Conservation (phyloP, 2,797 vertebrate species). For the Malurus leucopterus region DNA sequence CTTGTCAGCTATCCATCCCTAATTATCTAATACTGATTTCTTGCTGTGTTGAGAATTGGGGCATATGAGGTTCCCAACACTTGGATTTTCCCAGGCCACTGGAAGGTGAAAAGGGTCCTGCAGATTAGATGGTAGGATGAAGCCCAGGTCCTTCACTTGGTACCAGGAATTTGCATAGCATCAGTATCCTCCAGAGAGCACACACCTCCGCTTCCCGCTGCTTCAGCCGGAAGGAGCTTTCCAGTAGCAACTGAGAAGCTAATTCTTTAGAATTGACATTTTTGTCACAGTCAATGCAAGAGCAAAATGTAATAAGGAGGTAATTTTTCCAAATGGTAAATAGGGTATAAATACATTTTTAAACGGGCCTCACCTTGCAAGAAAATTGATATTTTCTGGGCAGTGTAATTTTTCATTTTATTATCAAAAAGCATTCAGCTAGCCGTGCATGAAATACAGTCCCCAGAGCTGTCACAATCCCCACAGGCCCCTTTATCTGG, state of each 20-base stretch:
- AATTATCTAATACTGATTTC: constrained; percentile 42
- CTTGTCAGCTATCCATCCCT: constrained; percentile 41
- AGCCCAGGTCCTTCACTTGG: background rate
- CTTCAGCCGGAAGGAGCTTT: background rate
- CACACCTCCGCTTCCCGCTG: background rate
- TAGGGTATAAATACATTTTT: constrained; percentile 59
- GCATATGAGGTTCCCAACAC: background rate
- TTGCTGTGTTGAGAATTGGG: constrained; percentile 11
- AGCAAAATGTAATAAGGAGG: constrained; percentile 49
- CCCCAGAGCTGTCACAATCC: constrained; percentile 57
- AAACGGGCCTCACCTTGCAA: constrained; percentile 41
- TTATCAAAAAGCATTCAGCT: constrained; percentile 53
- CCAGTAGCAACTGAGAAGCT: background rate
- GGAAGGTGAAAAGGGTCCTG: background rate
- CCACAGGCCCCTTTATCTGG: constrained; percentile 42
- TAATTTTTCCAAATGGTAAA: constrained; percentile 58
- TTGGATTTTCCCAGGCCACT: background rate
- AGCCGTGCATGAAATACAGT: constrained; percentile 51
- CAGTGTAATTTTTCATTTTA: constrained; percentile 59
- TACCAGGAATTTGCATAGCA: rapidly evolving
- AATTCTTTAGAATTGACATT: constrained; percentile 46
- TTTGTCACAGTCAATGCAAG: constrained; percentile 49
- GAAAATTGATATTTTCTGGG: constrained; percentile 61
- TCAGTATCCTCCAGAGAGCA: background rate
- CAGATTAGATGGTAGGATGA: background rate